phyloP scores from a whole-genome alignment of 2,113 vertebrate genomes.

The Lagopus leucura region DNA sequence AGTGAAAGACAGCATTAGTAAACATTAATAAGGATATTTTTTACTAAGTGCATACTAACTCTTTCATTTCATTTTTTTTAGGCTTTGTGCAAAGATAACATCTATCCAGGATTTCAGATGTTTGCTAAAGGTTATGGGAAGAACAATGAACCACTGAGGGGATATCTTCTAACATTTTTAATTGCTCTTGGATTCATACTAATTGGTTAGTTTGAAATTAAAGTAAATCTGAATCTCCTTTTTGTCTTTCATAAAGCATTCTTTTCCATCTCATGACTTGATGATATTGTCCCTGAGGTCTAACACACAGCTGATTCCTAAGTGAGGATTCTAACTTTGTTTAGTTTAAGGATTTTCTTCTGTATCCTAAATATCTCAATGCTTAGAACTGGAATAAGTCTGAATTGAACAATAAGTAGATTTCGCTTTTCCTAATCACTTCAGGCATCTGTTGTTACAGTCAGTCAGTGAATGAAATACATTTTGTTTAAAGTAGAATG shows the following conservation, averaged over 20 bases:
- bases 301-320: neutral
- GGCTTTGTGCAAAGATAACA: slow-evolving; percentile 98
- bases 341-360: neutral
- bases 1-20: neutral
- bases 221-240: neutral
- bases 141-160: slow-evolving; percentile 96
- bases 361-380: fast-evolving
- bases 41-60: neutral
- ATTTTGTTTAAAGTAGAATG: neutral
- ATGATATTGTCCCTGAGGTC: neutral
- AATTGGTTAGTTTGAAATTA: slow-evolving; percentile 85
- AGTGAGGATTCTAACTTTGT: neutral
- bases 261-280: neutral
- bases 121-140: slow-evolving; percentile 98
- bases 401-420: neutral
- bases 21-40: neutral
- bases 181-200: slow-evolving; percentile 97
- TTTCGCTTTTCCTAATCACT: neutral
- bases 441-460: neutral
- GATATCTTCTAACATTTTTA: slow-evolving; percentile 94
- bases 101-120: slow-evolving; percentile 92
- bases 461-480: neutral
- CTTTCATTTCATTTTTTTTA: slow-evolving; percentile 51
- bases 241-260: neutral
- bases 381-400: neutral